Percentiles rank a stretch among this genome's conserved stretches.
Conservation (phyloP, 2,797 vertebrate genomes). For the Eptatretus atami region DNA sequence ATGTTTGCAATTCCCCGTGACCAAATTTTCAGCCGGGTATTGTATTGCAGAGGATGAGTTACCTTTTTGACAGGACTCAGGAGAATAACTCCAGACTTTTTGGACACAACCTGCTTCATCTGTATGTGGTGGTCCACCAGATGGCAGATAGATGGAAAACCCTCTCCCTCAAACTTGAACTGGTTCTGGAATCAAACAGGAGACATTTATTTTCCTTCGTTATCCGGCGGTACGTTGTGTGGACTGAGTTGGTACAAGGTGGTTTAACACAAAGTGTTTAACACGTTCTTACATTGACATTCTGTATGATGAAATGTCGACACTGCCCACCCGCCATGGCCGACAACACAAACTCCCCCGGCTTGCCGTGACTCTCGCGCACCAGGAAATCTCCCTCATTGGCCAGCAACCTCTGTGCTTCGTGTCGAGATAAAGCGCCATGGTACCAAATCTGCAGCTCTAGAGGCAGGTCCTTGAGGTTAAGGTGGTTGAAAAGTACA, state of each 20-base stretch:
- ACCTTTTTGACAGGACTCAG: constrained; percentile 6
- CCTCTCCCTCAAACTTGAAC: constrained; percentile 6
- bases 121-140: constrained; percentile 7
- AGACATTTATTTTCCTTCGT: neutral
- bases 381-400: constrained; percentile 47
- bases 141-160: constrained; percentile 2
- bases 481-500: too few species aligned
- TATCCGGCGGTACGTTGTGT: neutral
- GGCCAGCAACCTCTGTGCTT: constrained; percentile 42
- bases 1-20: too few species aligned
- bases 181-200: constrained; percentile 6
- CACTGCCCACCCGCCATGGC: constrained; percentile 40
- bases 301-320: constrained; percentile 75
- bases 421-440: constrained; percentile 40
- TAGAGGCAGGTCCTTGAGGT: constrained; percentile 23
- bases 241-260: neutral
- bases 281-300: constrained; percentile 24
- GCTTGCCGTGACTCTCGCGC: constrained; percentile 64
- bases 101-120: constrained; percentile 3
- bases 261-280: neutral
- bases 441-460: constrained; percentile 73
- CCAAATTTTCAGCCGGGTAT: too few species aligned
- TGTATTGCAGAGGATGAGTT: neutral
- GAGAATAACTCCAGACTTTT: constrained; percentile 2
- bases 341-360: constrained; percentile 41